Evolutionary conservation across 2,797 vertebrate genomes (phyloP).

Genomic region (Gobionotothen gibberifrons): DNA sequence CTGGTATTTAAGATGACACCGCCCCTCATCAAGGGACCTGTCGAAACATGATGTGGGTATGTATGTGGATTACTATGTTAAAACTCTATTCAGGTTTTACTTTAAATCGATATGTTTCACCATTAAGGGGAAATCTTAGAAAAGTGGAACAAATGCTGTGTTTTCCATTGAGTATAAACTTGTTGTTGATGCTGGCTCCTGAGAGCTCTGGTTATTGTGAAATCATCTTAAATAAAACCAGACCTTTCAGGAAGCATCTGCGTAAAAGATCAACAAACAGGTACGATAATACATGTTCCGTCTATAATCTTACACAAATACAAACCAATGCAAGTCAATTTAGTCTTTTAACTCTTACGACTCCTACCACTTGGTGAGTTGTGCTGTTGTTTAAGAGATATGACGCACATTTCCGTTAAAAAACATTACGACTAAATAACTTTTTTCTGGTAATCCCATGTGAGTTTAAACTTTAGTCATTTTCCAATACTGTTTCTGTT

Average conservation of each 20-base stretch:
- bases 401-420: background rate
- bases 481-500: background rate
- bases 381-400: no score
- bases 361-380: no score
- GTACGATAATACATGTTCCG: background rate
- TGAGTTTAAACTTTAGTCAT: rapidly evolving
- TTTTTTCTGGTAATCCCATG: no score
- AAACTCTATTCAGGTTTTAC: rapidly evolving
- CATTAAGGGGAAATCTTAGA: no score
- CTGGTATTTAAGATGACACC: background rate
- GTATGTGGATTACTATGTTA: background rate
- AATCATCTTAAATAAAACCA: no score
- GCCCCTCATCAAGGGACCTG: background rate
- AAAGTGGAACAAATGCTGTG: no score
- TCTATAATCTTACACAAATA: background rate
- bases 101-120: background rate
- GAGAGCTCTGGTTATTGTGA: no score
- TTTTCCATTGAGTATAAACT: no score
- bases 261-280: background rate
- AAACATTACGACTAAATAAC: background rate
- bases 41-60: background rate
- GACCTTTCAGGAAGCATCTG: background rate
- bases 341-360: no score
- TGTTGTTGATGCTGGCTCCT: no score
- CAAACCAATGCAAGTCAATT: no score